Evolutionary conservation across 2,113 vertebrate genomes (phyloP).

Genomic region (Oryzias celebensis): DNA sequence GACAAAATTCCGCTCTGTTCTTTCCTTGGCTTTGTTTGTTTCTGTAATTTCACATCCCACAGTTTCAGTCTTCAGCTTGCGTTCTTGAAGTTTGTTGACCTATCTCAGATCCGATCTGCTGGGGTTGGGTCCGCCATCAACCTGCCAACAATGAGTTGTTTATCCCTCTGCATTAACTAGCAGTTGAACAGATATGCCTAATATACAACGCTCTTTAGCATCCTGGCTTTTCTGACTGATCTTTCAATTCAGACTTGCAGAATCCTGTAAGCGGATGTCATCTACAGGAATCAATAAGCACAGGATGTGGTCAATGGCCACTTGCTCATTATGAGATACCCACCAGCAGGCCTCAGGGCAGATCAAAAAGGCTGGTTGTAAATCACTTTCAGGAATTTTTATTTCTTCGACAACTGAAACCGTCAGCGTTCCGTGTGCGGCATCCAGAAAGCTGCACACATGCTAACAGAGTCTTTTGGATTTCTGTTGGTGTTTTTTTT

Average conservation of each 20-base stretch:
- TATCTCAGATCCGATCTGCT: too few relatives aligned
- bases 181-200: too few relatives aligned
- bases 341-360: conserved; percentile 68
- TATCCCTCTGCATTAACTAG: too few relatives aligned
- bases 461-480: conserved; percentile 12
- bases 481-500: neutral
- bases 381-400: conserved; percentile 40
- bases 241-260: conserved; percentile 54
- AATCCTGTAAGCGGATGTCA: conserved; percentile 60
- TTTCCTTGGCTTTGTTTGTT: too few relatives aligned
- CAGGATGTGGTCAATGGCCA: conserved; percentile 55
- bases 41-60: too few relatives aligned
- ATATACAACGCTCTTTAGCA: too few relatives aligned
- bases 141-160: too few relatives aligned
- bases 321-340: conserved; percentile 68
- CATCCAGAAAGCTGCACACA: conserved; percentile 22
- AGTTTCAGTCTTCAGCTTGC: too few relatives aligned
- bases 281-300: conserved; percentile 59
- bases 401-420: conserved; percentile 29
- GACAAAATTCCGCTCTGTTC: too few relatives aligned
- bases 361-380: conserved; percentile 59
- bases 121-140: too few relatives aligned
- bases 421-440: conserved; percentile 28
- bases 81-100: too few relatives aligned
- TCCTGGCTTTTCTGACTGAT: conserved; percentile 42